phyloP scores from a whole-genome alignment of 2,888 invertebrate species.

The Spatulosminthurus flaviceps region DNA sequence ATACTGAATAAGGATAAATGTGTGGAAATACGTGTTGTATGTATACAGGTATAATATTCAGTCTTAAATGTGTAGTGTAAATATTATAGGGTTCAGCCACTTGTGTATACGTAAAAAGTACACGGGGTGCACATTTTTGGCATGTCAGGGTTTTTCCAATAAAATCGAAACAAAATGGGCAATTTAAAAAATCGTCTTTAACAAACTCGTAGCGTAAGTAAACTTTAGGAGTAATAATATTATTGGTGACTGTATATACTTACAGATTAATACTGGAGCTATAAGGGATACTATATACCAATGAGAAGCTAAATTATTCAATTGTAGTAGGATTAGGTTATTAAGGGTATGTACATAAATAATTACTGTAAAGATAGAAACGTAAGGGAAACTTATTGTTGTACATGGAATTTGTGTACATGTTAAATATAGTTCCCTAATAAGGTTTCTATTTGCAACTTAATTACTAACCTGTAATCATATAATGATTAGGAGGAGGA shows the following conservation, averaged over 20 bases:
- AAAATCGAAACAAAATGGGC: neutral
- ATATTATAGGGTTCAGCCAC: neutral
- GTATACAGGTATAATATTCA: too few relatives aligned
- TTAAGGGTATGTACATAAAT: neutral
- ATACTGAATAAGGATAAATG: too few relatives aligned
- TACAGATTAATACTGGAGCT: neutral
- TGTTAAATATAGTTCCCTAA: neutral
- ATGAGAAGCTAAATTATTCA: neutral
- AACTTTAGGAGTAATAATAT: neutral
- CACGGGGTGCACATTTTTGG: slow-evolving; percentile 14
- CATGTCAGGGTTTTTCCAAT: slow-evolving; percentile 12
- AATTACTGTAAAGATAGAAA: too few relatives aligned
- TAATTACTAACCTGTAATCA: neutral
- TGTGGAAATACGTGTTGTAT: too few relatives aligned
- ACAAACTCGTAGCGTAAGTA: neutral
- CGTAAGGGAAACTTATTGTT: too few relatives aligned
- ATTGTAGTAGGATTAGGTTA: neutral
- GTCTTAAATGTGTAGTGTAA: neutral
- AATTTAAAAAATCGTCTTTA: neutral
- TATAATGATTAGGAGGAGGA: neutral
- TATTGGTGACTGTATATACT: neutral
- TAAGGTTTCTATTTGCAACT: neutral
- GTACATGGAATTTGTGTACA: neutral
- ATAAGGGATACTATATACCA: neutral
- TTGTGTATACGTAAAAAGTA: neutral